Percentiles rank a stretch among this genome's conserved stretches.
These are phyloP conservation scores for Chymomyza fuscimana DNA, from an alignment of 2,888 invertebrate species.

Conservation along the genomic window DNA sequence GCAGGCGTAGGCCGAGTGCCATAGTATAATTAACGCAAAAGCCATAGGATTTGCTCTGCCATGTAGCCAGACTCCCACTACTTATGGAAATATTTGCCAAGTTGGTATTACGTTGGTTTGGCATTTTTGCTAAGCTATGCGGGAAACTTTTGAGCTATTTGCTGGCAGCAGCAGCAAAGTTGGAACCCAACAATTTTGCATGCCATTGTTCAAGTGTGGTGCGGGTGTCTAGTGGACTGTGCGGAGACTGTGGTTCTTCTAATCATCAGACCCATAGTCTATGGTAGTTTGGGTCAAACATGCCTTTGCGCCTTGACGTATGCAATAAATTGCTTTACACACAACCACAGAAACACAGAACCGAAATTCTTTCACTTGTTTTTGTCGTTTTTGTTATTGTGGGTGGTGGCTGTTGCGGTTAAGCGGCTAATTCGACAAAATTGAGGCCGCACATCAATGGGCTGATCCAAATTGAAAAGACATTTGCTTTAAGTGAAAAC, in stretches of 20 bases:
- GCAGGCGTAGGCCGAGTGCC: not conserved
- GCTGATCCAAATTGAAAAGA: slow-evolving; percentile 55
- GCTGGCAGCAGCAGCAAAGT: not conserved
- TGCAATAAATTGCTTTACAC: slow-evolving; percentile 15
- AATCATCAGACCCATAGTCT: not conserved
- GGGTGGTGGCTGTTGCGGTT: slow-evolving; percentile 16
- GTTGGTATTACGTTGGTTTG: not conserved
- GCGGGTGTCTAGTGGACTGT: too few species aligned
- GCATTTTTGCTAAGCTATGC: not conserved
- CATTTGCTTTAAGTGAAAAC: slow-evolving; percentile 41
- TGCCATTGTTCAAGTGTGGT: not conserved
- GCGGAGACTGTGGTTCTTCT: not conserved
- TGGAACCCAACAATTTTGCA: not conserved
- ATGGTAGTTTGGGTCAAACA: not conserved
- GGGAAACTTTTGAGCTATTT: not conserved
- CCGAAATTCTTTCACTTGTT: slow-evolving; percentile 18
- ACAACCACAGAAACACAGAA: slow-evolving; percentile 23
- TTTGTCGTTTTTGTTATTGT: slow-evolving; percentile 1
- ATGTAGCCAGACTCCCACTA: slow-evolving; percentile 24
- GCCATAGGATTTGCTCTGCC: slow-evolving; percentile 36
- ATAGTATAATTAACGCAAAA: not conserved
- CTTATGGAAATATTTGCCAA: not conserved
- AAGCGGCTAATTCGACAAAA: slow-evolving; percentile 55
- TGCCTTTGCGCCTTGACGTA: slow-evolving; percentile 35
- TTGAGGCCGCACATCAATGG: slow-evolving; percentile 25